Conservation (phyloP, 2,113 vertebrate genomes). For the Bucco capensis region DNA sequence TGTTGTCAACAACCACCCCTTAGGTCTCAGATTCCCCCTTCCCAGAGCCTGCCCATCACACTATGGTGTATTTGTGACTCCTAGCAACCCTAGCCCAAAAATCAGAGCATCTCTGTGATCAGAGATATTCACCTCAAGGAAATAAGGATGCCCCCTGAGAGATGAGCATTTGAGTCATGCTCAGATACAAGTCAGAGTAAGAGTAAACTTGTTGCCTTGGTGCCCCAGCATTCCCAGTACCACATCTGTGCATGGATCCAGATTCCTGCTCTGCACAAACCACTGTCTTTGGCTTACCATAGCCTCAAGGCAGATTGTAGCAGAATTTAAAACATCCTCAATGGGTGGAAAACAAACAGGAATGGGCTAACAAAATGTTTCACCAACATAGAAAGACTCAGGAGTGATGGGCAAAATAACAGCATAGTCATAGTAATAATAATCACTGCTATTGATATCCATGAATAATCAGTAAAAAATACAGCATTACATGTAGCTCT, state of each 20-base stretch:
- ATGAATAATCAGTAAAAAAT: background rate
- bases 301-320: background rate
- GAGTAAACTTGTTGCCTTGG: background rate
- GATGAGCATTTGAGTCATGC: background rate
- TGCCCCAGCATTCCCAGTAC: background rate
- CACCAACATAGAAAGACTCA: background rate
- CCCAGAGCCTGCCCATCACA: background rate
- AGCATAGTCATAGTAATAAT: background rate
- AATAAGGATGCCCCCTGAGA: background rate
- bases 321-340: background rate
- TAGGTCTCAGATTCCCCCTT: background rate
- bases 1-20: background rate
- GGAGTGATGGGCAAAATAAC: background rate
- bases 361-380: background rate
- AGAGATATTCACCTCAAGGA: background rate
- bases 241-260: fast-evolving
- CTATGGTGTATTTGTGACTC: background rate
- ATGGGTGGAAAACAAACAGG: background rate
- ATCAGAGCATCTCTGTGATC: background rate
- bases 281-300: background rate
- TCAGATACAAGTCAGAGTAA: background rate
- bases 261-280: background rate
- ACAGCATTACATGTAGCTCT: background rate
- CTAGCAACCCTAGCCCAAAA: background rate
- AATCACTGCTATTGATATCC: background rate